Conservation (phyloP, 2,888 invertebrate genomes). For the Drosophila limbata region DNA sequence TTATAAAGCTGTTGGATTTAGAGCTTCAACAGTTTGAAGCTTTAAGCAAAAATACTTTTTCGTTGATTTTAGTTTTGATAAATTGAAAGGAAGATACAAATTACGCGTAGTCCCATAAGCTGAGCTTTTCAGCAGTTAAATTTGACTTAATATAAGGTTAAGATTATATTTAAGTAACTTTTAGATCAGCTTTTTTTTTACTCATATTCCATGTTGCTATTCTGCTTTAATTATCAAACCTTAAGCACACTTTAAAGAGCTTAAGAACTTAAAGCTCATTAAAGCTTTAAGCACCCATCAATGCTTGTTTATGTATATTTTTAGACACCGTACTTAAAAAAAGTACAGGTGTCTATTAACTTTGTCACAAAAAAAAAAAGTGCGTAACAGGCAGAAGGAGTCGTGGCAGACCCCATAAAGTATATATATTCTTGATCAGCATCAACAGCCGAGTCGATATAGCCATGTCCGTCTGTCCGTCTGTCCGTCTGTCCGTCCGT, state of each 20-base stretch:
- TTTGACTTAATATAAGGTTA: neutral
- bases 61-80: neutral
- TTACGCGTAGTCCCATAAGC: too few relatives aligned
- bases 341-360: too few relatives aligned
- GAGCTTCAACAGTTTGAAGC: neutral
- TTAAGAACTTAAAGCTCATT: neutral
- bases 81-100: neutral
- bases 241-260: too few relatives aligned
- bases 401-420: too few relatives aligned
- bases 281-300: neutral
- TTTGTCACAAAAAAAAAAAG: too few relatives aligned
- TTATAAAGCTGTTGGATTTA: conserved; percentile 1
- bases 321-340: too few relatives aligned
- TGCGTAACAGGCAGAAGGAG: too few relatives aligned
- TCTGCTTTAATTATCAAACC: neutral
- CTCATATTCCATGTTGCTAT: neutral
- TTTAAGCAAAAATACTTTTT: neutral
- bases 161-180: neutral
- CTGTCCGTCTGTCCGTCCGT: too few relatives aligned
- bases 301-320: neutral
- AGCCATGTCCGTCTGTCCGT: too few relatives aligned
- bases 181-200: too few relatives aligned
- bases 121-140: neutral
- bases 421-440: too few relatives aligned
- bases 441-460: too few relatives aligned